Base-by-base conservation (phyloP, 53 echinoderm and acorn worm species). In the Temnopleurus reevesii region DNA sequence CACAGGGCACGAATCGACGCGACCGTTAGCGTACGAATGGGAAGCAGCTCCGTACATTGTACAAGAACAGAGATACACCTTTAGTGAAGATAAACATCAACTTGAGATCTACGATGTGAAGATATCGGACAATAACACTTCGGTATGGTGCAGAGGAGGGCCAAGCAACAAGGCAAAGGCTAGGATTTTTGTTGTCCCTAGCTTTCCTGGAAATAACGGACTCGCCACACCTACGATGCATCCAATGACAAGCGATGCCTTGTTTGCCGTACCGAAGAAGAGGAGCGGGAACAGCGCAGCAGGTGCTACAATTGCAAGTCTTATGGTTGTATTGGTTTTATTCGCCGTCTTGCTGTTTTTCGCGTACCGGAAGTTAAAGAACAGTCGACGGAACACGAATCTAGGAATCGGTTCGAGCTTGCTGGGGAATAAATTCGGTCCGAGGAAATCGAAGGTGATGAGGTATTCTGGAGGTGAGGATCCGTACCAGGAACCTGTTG, bases 21-120 rank as follows among this genome's bases (percentile, higher is more conserved):
- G 46, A 71, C 34, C 88, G 0, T 28, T 87, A 8, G 30, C 19
- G 8, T 87, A 87, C 88, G 47, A 87, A 33, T 87, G 88, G 88
- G 88, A 87, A 33, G 88, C 88, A 18, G 88, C 88, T 1, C 88
- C 88, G 35, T 87, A 87, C 53, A 87, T 87, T 36, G 88, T 87
- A 5, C 88, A 87, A 36, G 88, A 87, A 47, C 88, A 87, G 38
- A 66, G 88, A 29, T 87, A 87, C 88, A 66, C 71, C 1, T 87
- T 87, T 53, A 87, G 88, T 53, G 88, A 65, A 36, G 88, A 66
- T 71, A 87, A 87, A 51, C 65, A 66, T 33, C n/a, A 49, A 71
- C 71, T 87, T 9, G 88, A 65, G 47, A 87, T 87, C 18, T 87
- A 65, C 53, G 46, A 87, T 65, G 71, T 87, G 18, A 49, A 87